These are phyloP conservation scores for Sycophila sp. DNA, from an alignment of 1,140 invertebrate genomes.

Conservation along the genomic window DNA sequence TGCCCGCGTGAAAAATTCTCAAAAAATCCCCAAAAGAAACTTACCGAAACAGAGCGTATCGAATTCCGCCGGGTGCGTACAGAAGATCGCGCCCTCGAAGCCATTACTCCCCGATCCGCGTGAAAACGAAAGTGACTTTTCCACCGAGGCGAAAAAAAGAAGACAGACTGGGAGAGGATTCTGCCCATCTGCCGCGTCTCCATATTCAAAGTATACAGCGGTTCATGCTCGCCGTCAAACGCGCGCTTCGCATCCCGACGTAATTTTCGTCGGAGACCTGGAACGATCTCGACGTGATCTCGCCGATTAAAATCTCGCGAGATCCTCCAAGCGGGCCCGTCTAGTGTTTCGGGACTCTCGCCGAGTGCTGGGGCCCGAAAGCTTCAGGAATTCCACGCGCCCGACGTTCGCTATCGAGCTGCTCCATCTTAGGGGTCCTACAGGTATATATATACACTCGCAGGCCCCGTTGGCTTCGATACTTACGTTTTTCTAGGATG, in stretches of 20 bases:
- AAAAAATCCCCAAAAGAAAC: too few relatives aligned
- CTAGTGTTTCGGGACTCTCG: constrained; percentile 17
- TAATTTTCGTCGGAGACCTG: constrained; percentile 11
- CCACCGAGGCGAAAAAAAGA: too few relatives aligned
- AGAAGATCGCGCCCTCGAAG: too few relatives aligned
- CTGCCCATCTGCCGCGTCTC: too few relatives aligned
- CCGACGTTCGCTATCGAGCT: not conserved
- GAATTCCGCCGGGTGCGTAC: too few relatives aligned
- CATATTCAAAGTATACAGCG: too few relatives aligned
- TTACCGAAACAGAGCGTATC: not conserved
- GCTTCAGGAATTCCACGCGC: constrained; percentile 7
- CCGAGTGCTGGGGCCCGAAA: not conserved
- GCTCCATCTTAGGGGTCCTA: not conserved
- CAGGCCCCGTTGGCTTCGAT: not conserved
- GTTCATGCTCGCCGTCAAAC: too few relatives aligned
- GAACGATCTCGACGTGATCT: not conserved
- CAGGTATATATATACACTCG: not conserved
- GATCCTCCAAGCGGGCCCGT: not conserved
- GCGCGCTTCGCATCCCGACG: too few relatives aligned
- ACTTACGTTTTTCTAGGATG: constrained; percentile 13
- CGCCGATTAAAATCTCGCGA: constrained; percentile 26
- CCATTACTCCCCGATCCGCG: too few relatives aligned
- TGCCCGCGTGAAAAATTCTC: too few relatives aligned
- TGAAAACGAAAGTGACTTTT: constrained; percentile 10
- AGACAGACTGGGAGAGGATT: too few relatives aligned